phyloP scores from a whole-genome alignment of 2,888 invertebrate genomes.

The Argyra leucocephala region DNA sequence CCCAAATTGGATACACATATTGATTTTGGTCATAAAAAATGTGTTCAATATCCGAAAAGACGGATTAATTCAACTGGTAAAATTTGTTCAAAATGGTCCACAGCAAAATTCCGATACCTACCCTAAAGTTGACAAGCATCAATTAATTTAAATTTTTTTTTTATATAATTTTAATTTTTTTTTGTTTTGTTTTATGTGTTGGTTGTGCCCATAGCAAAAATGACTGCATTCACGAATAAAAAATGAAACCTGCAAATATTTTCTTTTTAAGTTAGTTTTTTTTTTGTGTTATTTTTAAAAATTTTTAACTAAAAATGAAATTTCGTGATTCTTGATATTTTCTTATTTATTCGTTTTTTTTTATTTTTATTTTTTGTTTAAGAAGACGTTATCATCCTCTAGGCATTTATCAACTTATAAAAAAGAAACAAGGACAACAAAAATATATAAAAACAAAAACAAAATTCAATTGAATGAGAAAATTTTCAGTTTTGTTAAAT shows the following conservation, averaged over 20 bases:
- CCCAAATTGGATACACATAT: too few relatives aligned
- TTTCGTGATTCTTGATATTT: not conserved
- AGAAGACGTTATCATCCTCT: not conserved
- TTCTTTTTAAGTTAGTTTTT: too few relatives aligned
- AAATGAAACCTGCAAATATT: not conserved
- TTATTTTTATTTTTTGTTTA: not conserved
- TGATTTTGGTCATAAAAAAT: too few relatives aligned
- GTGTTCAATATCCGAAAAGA: too few relatives aligned
- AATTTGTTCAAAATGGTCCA: too few relatives aligned
- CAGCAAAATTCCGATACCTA: too few relatives aligned
- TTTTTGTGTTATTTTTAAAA: not conserved
- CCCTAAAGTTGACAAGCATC: too few relatives aligned
- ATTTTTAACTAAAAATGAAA: not conserved
- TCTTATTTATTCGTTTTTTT: not conserved
- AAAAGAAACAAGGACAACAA: not conserved
- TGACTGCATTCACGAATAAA: conserved; percentile 5
- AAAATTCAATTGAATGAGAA: not conserved
- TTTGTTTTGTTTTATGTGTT: too few relatives aligned
- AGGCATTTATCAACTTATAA: not conserved
- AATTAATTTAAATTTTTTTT: too few relatives aligned
- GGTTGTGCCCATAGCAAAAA: not conserved
- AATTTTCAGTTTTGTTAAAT: not conserved
- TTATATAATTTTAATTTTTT: too few relatives aligned
- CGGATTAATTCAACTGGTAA: too few relatives aligned
- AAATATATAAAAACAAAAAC: not conserved